Conservation (phyloP, 1,140 invertebrate genomes). For the Berghia stephanieae region DNA sequence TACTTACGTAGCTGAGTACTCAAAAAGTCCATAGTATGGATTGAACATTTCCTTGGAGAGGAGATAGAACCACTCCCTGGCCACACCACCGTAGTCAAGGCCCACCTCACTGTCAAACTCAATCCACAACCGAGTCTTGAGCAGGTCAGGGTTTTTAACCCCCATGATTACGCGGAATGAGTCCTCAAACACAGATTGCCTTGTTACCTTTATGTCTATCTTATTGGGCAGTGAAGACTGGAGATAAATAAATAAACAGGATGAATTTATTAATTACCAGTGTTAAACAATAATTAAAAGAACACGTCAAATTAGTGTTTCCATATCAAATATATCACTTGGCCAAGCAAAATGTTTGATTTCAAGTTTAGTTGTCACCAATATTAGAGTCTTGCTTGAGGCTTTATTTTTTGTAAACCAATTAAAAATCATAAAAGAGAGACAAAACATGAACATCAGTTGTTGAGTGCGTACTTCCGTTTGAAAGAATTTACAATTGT, state of each 20-base stretch:
- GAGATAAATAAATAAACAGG: conserved; percentile 56
- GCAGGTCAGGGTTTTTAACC: conserved; percentile 69
- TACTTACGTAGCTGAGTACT: conserved; percentile 95
- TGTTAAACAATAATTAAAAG: no score
- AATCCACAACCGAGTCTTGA: conserved; percentile 96
- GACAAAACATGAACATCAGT: no score
- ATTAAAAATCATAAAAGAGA: no score
- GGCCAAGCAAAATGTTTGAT: no score
- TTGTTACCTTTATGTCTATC: conserved; percentile 92
- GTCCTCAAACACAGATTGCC: conserved; percentile 93
- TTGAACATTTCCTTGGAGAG: conserved; percentile 99
- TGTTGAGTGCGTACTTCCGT: no score
- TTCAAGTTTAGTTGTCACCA: no score
- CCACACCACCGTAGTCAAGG: conserved; percentile 94
- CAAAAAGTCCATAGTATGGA: conserved; percentile 98
- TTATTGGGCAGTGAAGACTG: conserved; percentile 96
- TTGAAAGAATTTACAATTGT: no score
- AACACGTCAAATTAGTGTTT: no score
- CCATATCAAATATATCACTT: no score
- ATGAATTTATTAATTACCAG: no score
- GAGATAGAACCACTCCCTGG: conserved; percentile 95
- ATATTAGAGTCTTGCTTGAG: no score
- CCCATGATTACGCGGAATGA: conserved; percentile 72
- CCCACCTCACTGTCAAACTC: conserved; percentile 98
- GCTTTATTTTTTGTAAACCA: no score